A percentile compares a stretch with the other conserved stretches of the same genome.
These are phyloP conservation scores for Odocoileus virginianus DNA, from an alignment of 2,113 vertebrate species.

Conservation along the genomic window DNA sequence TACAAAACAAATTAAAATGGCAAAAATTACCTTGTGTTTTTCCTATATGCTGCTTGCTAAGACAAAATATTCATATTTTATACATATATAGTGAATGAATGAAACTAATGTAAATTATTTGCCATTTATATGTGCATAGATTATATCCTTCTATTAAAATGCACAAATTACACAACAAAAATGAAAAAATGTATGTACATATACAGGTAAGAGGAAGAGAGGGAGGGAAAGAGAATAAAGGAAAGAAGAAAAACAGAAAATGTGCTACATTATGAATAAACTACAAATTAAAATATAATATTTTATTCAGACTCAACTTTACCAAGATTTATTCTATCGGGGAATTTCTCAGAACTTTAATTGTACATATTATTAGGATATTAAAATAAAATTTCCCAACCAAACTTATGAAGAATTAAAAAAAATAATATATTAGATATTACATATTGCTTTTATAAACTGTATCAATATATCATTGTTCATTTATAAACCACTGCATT, in stretches of 20 bases:
- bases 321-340: background rate
- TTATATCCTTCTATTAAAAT: background rate
- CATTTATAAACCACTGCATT: background rate
- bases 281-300: background rate
- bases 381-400: background rate
- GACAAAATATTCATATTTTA: background rate
- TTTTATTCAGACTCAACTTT: background rate
- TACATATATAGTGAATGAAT: background rate
- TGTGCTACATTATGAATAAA: background rate
- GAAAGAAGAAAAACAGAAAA: background rate
- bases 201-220: background rate
- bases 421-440: background rate
- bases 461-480: background rate
- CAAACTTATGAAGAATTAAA: background rate
- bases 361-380: background rate
- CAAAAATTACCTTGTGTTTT: background rate
- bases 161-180: background rate
- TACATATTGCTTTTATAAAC: background rate
- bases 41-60: background rate
- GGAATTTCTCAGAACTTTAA: background rate
- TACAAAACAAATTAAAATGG: background rate
- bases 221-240: background rate
- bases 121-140: background rate
- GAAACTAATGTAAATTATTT: background rate
- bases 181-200: background rate